Conservation (phyloP, 1,140 invertebrate species). For the Mycetomoellerius zeteki region DNA sequence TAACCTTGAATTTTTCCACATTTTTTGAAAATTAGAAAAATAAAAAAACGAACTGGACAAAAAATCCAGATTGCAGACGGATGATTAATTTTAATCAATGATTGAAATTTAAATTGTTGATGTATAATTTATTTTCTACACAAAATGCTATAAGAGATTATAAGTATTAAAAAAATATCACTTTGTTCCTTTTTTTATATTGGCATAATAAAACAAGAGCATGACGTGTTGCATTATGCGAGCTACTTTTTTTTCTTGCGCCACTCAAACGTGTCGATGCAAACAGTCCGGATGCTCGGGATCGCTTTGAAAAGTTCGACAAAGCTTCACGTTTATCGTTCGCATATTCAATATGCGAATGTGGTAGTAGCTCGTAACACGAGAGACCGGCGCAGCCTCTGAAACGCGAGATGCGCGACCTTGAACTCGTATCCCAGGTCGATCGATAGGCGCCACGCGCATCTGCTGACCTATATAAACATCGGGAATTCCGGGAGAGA, state of each 20-base stretch:
- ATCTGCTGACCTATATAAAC: slow-evolving; percentile 79
- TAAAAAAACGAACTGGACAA: no score
- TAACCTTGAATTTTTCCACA: no score
- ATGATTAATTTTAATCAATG: neutral
- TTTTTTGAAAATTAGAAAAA: no score
- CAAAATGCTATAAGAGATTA: neutral
- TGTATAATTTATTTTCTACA: neutral
- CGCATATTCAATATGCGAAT: neutral
- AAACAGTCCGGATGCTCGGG: neutral
- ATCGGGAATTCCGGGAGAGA: slow-evolving; percentile 70
- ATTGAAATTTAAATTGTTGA: no score
- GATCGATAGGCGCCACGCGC: slow-evolving; percentile 83
- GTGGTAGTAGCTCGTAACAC: neutral
- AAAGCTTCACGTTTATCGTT: slow-evolving; percentile 5
- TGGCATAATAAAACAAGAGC: neutral
- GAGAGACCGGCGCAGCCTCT: slow-evolving; percentile 67
- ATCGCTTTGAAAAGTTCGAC: slow-evolving; percentile 34
- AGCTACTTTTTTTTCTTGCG: neutral
- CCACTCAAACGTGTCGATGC: slow-evolving; percentile 3
- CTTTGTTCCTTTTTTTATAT: neutral
- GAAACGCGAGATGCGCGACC: slow-evolving; percentile 78
- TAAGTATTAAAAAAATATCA: neutral
- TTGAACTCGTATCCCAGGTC: slow-evolving; percentile 82
- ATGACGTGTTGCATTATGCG: neutral
- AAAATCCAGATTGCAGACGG: no score